Percentiles rank a stretch among this genome's conserved stretches.
phyloP scores from a whole-genome alignment of 2,888 invertebrate species.

The Drosophila mimetica region DNA sequence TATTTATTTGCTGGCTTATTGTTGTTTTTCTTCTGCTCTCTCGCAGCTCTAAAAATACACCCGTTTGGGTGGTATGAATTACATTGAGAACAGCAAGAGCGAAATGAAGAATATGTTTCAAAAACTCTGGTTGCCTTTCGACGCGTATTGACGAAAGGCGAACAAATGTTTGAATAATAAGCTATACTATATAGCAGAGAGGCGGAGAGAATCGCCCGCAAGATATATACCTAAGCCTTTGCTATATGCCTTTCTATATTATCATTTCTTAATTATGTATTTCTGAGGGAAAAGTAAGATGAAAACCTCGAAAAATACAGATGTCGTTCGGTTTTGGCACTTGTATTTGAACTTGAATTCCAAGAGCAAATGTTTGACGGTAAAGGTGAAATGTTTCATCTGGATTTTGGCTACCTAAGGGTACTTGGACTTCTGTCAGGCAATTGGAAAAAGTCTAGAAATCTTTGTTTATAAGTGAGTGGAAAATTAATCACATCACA shows the following conservation, averaged over 20 bases:
- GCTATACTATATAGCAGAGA: constrained; percentile 29
- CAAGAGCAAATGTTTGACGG: constrained; percentile 50
- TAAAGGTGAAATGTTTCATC: constrained; percentile 50
- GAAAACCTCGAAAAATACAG: constrained; percentile 29
- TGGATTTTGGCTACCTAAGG: constrained; percentile 21
- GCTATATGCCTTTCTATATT: constrained; percentile 21
- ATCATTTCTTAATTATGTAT: constrained; percentile 15
- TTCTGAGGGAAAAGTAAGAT: constrained; percentile 38
- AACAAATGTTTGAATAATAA: constrained; percentile 76
- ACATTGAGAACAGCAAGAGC: constrained; percentile 61
- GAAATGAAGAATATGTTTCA: constrained; percentile 61
- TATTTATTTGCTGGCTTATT: constrained; percentile 63
- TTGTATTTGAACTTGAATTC: constrained; percentile 75
- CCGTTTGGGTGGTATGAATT: constrained; percentile 69
- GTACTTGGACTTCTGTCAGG: not conserved
- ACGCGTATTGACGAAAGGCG: constrained; percentile 68
- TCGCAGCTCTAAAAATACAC: constrained; percentile 72
- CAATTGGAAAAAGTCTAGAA: constrained; percentile 4
- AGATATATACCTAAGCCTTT: constrained; percentile 27
- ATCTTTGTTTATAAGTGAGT: constrained; percentile 16
- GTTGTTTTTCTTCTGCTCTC: constrained; percentile 39
- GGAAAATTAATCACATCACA: not conserved
- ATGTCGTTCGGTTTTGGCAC: constrained; percentile 40
- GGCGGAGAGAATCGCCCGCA: constrained; percentile 9
- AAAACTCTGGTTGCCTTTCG: constrained; percentile 60